Conservation (phyloP, 1,140 invertebrate genomes). For the Brachionus asplanchnoidis region DNA sequence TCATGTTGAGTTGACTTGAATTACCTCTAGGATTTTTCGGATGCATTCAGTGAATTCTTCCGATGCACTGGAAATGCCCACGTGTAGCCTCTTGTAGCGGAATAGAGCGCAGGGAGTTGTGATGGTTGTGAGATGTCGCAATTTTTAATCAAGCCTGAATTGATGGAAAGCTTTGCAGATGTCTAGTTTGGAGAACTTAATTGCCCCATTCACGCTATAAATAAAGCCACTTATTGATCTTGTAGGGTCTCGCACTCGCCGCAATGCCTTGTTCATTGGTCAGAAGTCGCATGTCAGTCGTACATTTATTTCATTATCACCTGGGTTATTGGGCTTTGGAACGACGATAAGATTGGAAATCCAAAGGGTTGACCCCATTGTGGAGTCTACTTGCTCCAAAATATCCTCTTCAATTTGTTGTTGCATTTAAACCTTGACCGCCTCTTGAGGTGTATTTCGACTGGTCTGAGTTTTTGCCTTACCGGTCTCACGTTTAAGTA, state of each 20-base stretch:
- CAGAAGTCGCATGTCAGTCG: background rate
- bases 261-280: background rate
- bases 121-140: constrained; percentile 54
- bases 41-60: constrained; percentile 44
- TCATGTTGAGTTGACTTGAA: constrained; percentile 30
- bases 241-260: background rate
- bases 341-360: background rate
- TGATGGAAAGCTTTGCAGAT: background rate
- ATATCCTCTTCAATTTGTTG: background rate
- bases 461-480: background rate
- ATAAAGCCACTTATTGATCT: background rate
- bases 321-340: background rate
- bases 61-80: constrained; percentile 49
- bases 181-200: constrained; percentile 4
- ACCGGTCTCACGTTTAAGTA: background rate
- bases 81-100: constrained; percentile 52
- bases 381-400: background rate
- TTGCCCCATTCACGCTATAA: background rate
- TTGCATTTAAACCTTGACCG: background rate
- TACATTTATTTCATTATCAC: background rate
- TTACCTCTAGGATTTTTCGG: constrained; percentile 40
- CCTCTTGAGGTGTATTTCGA: background rate
- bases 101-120: constrained; percentile 55
- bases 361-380: background rate
- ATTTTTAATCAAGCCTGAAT: background rate